Base-by-base conservation (phyloP, 1,140 invertebrate species). In the Drosophila grimshawi region DNA sequence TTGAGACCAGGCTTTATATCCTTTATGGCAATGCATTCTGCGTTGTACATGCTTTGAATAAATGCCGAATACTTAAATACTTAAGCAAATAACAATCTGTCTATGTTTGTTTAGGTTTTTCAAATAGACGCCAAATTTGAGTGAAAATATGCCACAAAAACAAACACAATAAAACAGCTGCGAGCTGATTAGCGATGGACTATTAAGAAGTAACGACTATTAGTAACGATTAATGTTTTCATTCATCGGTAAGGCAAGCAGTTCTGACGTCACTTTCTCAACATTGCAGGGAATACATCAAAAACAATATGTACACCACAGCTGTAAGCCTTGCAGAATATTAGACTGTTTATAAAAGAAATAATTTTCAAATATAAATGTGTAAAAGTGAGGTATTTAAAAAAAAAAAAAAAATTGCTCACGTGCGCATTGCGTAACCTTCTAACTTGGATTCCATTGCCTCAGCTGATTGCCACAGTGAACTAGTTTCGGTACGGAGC, bases 1-100 rank as follows among this genome's bases (percentile, higher is more conserved):
- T 98, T 99, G 92, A 97, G 94, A 6, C 97, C 97, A 10, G 96
- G 95, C 81, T 97, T 96, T 78, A 98, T 94, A 83, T 98, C 97
- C 92, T 92, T 92, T 4, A 92, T 92, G 6, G 86, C 48, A 52
- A 92, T 92, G 37, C 90, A 91, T 39, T 92, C 90, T 0, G 76
- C 72, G 78, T 92, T 92, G 51, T 90, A 92, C 88, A 92, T 92
- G 19, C 30, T 70, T 41, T 2, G 4, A 41, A 10, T 46, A 3
- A 48, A 49, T 53, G 33, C 0, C 33, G 1, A 19, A 10, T 30
- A 35, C 19, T 6, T 49, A 32, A 62, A 29, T 4, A 6, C 39
- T 43, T 65, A 49, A 4, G 1, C n/a, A 32, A 52, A 30, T 2
- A 32, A 39, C n/a, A 55, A 60, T 27, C 4, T 5, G 29, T 39